Base-by-base conservation (phyloP, 2,797 vertebrate species). In the Zenarchopterus dispar region DNA sequence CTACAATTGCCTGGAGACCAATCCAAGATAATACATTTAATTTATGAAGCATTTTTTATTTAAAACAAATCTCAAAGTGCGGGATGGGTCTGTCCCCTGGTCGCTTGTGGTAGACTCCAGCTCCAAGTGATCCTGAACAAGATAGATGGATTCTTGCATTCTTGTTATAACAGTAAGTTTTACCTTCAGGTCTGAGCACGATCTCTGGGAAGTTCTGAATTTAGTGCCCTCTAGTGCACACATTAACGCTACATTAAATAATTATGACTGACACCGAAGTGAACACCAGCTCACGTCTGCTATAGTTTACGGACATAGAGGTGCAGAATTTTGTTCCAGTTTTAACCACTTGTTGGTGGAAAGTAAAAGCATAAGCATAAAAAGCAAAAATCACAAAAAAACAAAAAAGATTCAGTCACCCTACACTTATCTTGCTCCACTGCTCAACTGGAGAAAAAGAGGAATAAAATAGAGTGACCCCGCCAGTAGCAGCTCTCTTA, bases 391-490 rank as follows among this genome's bases (percentile, higher is more conserved):
- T 9, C 53, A 43, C 56, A 33, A 44, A 23, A 46, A 23, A 53
- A 24, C 45, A 24, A 24, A 21, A 26, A 9, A 31, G 7, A 47
- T 79, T 58, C 54, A 67, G 77, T 79, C 72, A 81, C 52, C 76
- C 76, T 70, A 77, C 82, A 84, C 84, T 84, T 86, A 87, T 80
- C 62, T 71, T 77, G 60, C 70, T 81, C 77, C 63, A 65, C 54
- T 52, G 81, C 82, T 94, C 94, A 73, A 17, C 70, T 70, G 75
- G 78, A 86, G 69, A 81, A 84, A 88, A 78, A 74, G 63, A 73
- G 77, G 87, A 90, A 86, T 82, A 92, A 94, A 95, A 94, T 84
- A 91, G 92, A 94, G 93, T 96, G 94, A 95, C 95, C 95, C 95
- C 93, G 93, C 93, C 91, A 94, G 93, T 93, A 69, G 85, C 94